Evolutionary conservation across 2,888 invertebrate genomes (phyloP), one percentile per base, ranked within the genome.

Genomic region (Drosophila anomalata): DNA sequence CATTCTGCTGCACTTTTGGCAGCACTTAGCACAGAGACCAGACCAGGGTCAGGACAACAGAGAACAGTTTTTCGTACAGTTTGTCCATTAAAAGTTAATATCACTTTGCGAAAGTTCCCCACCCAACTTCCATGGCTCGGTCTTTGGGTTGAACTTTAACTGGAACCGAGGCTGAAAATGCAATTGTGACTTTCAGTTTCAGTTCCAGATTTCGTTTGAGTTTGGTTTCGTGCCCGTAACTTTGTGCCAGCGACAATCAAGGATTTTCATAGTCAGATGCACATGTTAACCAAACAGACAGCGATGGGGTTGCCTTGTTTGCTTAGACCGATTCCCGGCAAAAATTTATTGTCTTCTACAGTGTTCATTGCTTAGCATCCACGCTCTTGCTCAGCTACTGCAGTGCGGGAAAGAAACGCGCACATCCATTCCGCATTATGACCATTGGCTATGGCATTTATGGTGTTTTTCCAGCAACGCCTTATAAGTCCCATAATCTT

Each of bases 71-170:
- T 87, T 75, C 76, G 84, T 88, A 67, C 75, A 87, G 82, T 85
- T 88, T 86, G 85, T 86, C 89, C 85, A 86, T 86, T 86, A 86
- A 86, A 86, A 86, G 89, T 86, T 86, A 86, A 86, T 87, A 88
- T 89, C 85, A 86, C 88, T 88, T 85, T 82, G 85, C 58, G 26
- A 76, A 85, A 84, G 77, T 79, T 75, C 75, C 20, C 44, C 48
- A 44, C 46, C 57, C 47, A 75, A 77, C 73, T 6, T 33, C 31
- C 52, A 17, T 36, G 24, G 39, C 39, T 39, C 29, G 39, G 17
- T 47, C 72, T 71, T 46, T n/a, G 20, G 39, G 31, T 26, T 55
- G 42, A 56, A 73, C 67, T 67, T 50, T 58, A 69, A 67, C 67
- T 67, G 59, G 62, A 62, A 77, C 75, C 59, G 77, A 56, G 65